Evolutionary conservation across 1,140 invertebrate genomes (phyloP).

Genomic region (Drosophila grimshawi): DNA sequence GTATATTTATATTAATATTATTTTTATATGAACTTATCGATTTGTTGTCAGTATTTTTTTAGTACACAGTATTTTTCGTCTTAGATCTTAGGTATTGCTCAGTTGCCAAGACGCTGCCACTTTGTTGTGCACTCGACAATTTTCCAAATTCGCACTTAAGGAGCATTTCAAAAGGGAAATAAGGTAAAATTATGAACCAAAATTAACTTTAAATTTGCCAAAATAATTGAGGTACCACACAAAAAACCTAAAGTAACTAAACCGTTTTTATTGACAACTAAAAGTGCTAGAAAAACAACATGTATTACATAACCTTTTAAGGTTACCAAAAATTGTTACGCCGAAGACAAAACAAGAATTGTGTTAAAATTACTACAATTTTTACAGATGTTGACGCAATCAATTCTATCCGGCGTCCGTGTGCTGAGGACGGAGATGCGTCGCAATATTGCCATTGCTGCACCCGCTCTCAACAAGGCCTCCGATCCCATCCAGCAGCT

Average conservation of each 20-base stretch:
- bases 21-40: no score
- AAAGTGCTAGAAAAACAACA: conserved; percentile 16
- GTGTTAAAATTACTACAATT: neutral
- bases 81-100: conserved; percentile 1
- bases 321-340: conserved; percentile 62
- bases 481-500: conserved; percentile 96
- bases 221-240: no score
- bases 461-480: conserved; percentile 89
- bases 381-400: conserved; percentile 83
- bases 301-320: conserved; percentile 82
- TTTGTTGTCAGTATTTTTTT: neutral
- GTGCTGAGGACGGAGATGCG: conserved; percentile 72
- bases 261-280: neutral
- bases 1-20: no score
- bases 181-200: conserved; percentile 50
- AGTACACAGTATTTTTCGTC: neutral
- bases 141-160: conserved; percentile 40
- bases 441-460: conserved; percentile 89
- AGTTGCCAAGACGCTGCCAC: neutral
- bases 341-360: neutral
- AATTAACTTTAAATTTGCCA: neutral
- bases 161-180: conserved; percentile 51
- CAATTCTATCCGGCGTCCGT: conserved; percentile 71
- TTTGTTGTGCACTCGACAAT: conserved; percentile 35
- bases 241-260: no score